These are phyloP conservation scores for Torymus tubicola DNA, from an alignment of 2,888 invertebrate genomes.

Conservation along the genomic window DNA sequence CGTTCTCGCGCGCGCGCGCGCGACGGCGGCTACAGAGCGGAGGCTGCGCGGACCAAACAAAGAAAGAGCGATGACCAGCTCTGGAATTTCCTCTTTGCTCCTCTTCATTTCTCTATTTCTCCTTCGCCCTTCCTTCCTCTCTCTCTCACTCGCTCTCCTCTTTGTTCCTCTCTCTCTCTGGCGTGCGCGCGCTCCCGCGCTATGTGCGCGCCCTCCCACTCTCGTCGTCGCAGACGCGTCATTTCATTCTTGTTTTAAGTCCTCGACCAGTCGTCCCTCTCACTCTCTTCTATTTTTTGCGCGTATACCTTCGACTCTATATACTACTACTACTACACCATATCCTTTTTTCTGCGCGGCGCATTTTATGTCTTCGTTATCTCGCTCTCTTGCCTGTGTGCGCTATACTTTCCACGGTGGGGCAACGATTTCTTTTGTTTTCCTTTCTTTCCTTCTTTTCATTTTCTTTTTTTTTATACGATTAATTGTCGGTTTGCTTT, in stretches of 20 bases:
- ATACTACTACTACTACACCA: too few relatives aligned
- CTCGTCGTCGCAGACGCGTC: not conserved
- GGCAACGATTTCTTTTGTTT: not conserved
- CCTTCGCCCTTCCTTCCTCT: constrained; percentile 22
- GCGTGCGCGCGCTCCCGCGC: not conserved
- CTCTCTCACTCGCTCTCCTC: constrained; percentile 4
- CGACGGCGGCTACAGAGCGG: not conserved
- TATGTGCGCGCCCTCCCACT: not conserved
- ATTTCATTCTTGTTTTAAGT: constrained; percentile 29
- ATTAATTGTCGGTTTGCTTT: constrained; percentile 37
- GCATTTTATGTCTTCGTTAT: constrained; percentile 51
- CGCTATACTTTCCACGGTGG: not conserved
- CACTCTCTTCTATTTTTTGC: constrained; percentile 4
- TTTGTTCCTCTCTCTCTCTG: constrained; percentile 22
- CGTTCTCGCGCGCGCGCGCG: constrained; percentile 6
- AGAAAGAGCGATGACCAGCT: constrained; percentile 58
- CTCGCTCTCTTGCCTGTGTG: not conserved
- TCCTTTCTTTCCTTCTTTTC: not conserved
- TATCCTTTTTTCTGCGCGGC: constrained; percentile 15
- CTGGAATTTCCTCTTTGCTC: constrained; percentile 58
- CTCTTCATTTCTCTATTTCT: constrained; percentile 56
- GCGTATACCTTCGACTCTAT: constrained; percentile 53
- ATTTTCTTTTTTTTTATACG: constrained; percentile 11
- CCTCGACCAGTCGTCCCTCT: not conserved
- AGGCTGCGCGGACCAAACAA: constrained; percentile 49